Percentiles rank a stretch among this genome's conserved stretches.
Evolutionary conservation across 2,888 invertebrate genomes (phyloP).

Genomic region (Leptinotarsa peninsularis): DNA sequence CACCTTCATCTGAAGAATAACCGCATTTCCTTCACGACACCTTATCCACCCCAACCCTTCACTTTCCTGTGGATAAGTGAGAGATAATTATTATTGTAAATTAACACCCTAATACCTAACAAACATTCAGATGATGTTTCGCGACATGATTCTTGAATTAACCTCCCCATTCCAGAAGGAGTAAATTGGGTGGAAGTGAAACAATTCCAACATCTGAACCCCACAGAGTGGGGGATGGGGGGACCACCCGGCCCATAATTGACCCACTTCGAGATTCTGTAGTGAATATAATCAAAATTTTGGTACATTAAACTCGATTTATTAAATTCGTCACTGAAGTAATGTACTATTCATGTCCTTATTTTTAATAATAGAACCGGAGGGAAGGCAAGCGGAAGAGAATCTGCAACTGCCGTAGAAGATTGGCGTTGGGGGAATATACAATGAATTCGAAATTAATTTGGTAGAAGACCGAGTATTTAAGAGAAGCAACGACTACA

Average conservation of each 20-base stretch:
- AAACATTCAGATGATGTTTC: constrained; percentile 1
- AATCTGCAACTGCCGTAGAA: constrained; percentile 45
- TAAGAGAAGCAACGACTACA: constrained; percentile 47
- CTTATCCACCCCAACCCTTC: no score
- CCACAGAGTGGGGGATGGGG: no score
- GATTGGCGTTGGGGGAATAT: constrained; percentile 50
- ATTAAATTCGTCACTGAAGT: constrained; percentile 29
- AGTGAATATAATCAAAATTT: constrained; percentile 23
- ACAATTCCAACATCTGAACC: constrained; percentile 17
- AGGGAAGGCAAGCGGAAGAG: constrained; percentile 35
- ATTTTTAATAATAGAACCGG: constrained; percentile 54
- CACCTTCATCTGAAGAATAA: no score
- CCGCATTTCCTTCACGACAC: no score
- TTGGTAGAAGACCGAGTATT: constrained; percentile 59
- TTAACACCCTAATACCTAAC: neutral
- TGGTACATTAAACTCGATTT: constrained; percentile 32
- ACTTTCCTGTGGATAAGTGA: neutral
- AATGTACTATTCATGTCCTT: constrained; percentile 46
- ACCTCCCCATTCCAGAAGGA: neutral
- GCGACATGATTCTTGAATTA: neutral
- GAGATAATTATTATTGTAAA: neutral
- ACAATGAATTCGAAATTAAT: constrained; percentile 61
- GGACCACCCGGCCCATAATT: neutral
- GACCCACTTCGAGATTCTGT: constrained; percentile 18
- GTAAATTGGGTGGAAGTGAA: constrained; percentile 1